phyloP scores from a whole-genome alignment of 2,888 invertebrate genomes.

The Nymphalis urticae region DNA sequence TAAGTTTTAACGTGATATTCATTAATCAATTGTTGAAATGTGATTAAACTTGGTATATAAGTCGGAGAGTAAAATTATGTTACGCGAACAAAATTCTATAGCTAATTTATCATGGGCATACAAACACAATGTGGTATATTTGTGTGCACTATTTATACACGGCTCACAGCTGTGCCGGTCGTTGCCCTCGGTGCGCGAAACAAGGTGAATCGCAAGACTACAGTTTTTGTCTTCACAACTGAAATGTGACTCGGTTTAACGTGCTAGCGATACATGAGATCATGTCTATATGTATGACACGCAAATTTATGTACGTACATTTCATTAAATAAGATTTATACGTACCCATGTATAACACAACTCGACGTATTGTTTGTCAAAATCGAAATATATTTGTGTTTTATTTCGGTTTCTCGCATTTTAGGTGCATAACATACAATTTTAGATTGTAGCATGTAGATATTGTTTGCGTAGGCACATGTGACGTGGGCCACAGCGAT shows the following conservation, averaged over 20 bases:
- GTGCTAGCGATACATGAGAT: conserved; percentile 35
- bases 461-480: neutral
- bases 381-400: too few species aligned
- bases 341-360: neutral
- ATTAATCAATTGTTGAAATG: neutral
- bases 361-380: too few species aligned
- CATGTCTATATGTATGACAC: conserved; percentile 3
- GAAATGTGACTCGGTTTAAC: conserved; percentile 52
- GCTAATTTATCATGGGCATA: conserved; percentile 38
- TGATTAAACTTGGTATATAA: neutral
- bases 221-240: conserved; percentile 61
- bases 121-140: conserved; percentile 30
- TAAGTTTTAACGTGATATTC: too few species aligned
- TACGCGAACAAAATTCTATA: conserved; percentile 30
- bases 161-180: conserved; percentile 72
- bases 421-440: too few species aligned
- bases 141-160: conserved; percentile 54
- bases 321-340: neutral
- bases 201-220: conserved; percentile 70
- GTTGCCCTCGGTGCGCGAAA: conserved; percentile 69
- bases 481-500: neutral
- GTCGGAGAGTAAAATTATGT: conserved; percentile 9
- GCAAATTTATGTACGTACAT: conserved; percentile 2
- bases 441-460: neutral
- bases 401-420: too few species aligned